phyloP scores from a whole-genome alignment of 2,888 invertebrate genomes.

The Noctua fimbriata region DNA sequence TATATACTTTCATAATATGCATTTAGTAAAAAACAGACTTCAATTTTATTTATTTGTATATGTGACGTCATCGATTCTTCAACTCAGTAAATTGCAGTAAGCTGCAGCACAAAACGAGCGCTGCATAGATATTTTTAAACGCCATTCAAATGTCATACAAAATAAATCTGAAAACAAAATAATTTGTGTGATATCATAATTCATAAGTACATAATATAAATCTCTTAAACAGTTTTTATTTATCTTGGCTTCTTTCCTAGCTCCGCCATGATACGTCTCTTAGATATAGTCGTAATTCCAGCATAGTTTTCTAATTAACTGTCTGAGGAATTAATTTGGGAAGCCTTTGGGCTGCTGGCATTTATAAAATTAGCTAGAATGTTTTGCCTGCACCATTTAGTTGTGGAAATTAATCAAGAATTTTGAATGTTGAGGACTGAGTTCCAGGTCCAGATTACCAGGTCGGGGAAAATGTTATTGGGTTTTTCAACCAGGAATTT shows the following conservation, averaged over 20 bases:
- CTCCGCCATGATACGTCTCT: conserved; percentile 23
- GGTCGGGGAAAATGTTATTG: conserved; percentile 15
- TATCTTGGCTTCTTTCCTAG: conserved; percentile 45
- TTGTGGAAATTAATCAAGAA: background rate
- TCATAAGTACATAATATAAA: conserved; percentile 5
- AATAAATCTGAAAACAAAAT: background rate
- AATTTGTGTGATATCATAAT: conserved; percentile 2
- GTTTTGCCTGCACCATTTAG: background rate
- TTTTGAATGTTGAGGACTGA: background rate
- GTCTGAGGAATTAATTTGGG: conserved; percentile 6
- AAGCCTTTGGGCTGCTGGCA: background rate
- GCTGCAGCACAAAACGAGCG: background rate
- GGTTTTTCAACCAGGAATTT: background rate
- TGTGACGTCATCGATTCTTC: background rate
- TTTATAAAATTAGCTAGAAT: conserved; percentile 9
- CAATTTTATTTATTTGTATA: too few species aligned
- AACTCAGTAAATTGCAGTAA: background rate
- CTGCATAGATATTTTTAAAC: background rate
- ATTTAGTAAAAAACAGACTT: too few species aligned
- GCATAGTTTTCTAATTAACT: conserved; percentile 40
- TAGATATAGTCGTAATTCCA: conserved; percentile 35
- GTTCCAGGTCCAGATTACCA: too few species aligned
- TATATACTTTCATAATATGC: too few species aligned
- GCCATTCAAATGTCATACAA: conserved; percentile 5
- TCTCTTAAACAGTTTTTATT: conserved; percentile 9